phyloP scores from a whole-genome alignment of 2,888 invertebrate genomes.

The Lasioglossum villosulum region DNA sequence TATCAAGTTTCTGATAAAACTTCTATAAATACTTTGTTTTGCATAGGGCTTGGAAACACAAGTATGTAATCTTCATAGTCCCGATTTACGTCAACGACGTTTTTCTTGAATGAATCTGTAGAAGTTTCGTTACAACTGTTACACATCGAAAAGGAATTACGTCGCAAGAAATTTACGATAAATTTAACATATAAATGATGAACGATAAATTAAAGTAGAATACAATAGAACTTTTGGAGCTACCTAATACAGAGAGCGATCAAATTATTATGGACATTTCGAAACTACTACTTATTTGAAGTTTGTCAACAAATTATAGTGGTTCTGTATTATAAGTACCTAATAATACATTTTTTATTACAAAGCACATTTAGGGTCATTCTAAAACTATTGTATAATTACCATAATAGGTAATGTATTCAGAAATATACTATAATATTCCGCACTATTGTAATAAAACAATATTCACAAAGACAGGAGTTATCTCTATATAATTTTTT shows the following conservation, averaged over 20 bases:
- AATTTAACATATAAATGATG: neutral
- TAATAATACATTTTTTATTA: too few species aligned
- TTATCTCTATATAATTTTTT: neutral
- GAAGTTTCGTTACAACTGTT: neutral
- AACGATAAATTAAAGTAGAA: neutral
- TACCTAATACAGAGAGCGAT: too few species aligned
- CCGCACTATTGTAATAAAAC: neutral
- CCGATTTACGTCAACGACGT: conserved; percentile 4
- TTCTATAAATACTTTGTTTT: conserved; percentile 47
- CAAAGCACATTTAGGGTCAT: too few species aligned
- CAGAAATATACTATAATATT: too few species aligned
- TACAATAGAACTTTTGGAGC: too few species aligned
- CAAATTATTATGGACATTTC: neutral
- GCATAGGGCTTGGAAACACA: conserved; percentile 19
- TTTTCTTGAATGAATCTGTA: conserved; percentile 2
- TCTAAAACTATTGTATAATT: too few species aligned
- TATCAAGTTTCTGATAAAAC: conserved; percentile 27
- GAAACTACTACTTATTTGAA: neutral
- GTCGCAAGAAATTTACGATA: too few species aligned
- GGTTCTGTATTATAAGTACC: too few species aligned
- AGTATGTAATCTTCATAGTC: neutral
- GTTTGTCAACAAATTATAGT: too few species aligned
- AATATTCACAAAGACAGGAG: neutral
- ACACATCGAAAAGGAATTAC: neutral
- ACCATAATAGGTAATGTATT: too few species aligned